phyloP scores from a whole-genome alignment of 2,113 vertebrate genomes.

The Cairina moschata region DNA sequence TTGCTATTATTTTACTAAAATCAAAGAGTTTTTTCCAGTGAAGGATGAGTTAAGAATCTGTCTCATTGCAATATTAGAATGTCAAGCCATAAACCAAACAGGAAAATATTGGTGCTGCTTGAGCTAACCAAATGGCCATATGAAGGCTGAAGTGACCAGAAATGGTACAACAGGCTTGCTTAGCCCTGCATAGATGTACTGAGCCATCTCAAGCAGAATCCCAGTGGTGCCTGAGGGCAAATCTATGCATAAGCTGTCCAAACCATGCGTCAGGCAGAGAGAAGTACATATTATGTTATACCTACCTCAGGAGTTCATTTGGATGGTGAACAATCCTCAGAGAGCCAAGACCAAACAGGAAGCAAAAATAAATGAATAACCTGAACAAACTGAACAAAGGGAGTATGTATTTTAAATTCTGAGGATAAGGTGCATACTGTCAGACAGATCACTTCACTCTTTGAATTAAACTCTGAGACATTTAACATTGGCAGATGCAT shows the following conservation, averaged over 20 bases:
- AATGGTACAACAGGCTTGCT: background rate
- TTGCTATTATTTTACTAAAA: background rate
- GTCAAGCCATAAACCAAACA: background rate
- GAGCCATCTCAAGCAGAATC: background rate
- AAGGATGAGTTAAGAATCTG: background rate
- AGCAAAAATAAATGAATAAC: background rate
- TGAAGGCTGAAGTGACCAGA: background rate
- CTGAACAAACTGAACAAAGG: background rate
- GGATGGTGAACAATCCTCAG: background rate
- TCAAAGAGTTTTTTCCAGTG: background rate
- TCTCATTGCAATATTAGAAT: background rate
- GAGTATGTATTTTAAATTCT: background rate
- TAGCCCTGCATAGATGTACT: background rate
- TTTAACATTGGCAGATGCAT: conserved; percentile 3
- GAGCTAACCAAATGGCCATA: background rate
- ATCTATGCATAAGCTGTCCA: background rate
- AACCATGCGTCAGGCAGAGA: background rate
- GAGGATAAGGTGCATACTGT: background rate
- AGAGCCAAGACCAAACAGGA: background rate
- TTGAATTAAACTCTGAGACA: background rate
- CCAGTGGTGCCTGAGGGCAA: background rate
- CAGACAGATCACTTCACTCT: background rate
- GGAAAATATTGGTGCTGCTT: background rate
- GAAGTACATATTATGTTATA: background rate
- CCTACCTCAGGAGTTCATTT: background rate